Evolutionary conservation across 2,113 vertebrate genomes (phyloP).

Genomic region (Aspidoscelis tigris): DNA sequence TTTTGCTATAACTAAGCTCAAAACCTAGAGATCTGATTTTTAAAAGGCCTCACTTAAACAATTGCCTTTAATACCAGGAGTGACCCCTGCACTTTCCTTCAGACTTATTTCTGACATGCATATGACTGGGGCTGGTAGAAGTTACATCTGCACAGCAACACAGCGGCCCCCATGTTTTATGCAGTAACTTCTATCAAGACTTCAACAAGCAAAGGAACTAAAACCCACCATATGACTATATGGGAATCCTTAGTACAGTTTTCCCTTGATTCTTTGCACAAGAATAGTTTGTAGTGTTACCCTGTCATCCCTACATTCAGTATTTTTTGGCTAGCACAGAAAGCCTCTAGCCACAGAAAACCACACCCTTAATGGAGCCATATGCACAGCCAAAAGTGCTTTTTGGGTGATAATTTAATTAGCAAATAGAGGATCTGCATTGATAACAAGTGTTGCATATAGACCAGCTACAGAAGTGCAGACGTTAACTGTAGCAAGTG

Average conservation of each 20-base stretch:
- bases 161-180: too few species aligned
- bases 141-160: too few species aligned
- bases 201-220: neutral
- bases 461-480: conserved; percentile 3
- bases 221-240: too few species aligned
- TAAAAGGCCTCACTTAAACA: conserved; percentile 41
- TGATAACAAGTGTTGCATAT: conserved; percentile 4
- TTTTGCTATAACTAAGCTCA: conserved; percentile 31
- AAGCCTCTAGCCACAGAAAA: neutral
- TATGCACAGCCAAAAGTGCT: conserved; percentile 3
- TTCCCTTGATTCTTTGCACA: neutral
- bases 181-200: neutral
- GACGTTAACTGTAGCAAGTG: neutral
- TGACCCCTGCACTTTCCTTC: too few species aligned
- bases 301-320: neutral
- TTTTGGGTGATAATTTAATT: neutral
- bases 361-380: neutral
- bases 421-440: conserved; percentile 38
- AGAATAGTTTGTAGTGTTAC: neutral
- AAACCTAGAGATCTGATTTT: conserved; percentile 21
- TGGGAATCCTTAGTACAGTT: neutral
- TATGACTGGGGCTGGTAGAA: too few species aligned
- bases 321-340: neutral
- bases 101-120: too few species aligned
- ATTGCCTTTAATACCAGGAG: neutral